phyloP scores from a whole-genome alignment of 2,113 vertebrate genomes.

The Lagopus muta region DNA sequence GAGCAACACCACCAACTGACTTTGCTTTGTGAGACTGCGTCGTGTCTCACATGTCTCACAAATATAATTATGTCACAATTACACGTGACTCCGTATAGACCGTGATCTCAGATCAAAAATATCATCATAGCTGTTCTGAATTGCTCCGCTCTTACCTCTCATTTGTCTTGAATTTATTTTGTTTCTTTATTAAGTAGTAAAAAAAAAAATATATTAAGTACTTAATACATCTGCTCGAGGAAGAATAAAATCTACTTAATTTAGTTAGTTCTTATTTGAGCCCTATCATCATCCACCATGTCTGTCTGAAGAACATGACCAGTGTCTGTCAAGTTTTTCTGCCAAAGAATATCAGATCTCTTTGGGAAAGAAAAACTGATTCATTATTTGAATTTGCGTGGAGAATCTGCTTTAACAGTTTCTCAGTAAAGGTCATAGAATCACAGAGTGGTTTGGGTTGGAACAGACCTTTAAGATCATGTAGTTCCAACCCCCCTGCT shows the following conservation, averaged over 20 bases:
- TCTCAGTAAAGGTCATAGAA: background rate
- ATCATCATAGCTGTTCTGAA: background rate
- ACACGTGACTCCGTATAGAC: background rate
- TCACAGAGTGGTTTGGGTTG: too few species aligned
- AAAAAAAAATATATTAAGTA: background rate
- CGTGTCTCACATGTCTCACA: background rate
- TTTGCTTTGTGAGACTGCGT: background rate
- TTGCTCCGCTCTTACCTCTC: background rate
- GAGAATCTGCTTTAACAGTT: background rate
- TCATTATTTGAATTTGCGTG: background rate
- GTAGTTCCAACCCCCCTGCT: too few species aligned
- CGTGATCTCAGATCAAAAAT: background rate
- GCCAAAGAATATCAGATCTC: background rate
- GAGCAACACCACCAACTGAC: background rate
- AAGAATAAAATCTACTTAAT: background rate
- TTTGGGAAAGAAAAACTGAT: background rate
- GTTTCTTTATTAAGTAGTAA: background rate
- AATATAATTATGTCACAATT: background rate
- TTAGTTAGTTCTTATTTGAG: background rate
- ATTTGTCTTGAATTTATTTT: background rate
- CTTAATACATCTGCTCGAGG: background rate
- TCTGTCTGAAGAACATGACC: background rate
- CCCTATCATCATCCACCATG: accelerated
- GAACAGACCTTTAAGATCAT: too few species aligned
- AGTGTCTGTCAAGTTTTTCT: background rate